A percentile compares a stretch with the other conserved stretches of the same genome.
phyloP scores from a whole-genome alignment of 2,797 vertebrate genomes.

The Lepilemur septentrionalis region DNA sequence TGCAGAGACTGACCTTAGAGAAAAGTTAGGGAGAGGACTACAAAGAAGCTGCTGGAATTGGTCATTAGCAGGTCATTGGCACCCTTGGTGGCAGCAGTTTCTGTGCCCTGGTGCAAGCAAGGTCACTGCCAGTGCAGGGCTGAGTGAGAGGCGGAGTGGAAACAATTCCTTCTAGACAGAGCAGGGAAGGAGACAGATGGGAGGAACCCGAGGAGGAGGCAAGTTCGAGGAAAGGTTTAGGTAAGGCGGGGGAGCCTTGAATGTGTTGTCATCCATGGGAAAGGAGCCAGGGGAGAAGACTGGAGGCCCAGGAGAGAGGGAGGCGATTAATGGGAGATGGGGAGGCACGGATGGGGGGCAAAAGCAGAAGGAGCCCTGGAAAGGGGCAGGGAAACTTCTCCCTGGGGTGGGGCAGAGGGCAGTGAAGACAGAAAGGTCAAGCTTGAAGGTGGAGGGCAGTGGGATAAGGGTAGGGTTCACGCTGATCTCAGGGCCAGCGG shows the following conservation, averaged over 20 bases:
- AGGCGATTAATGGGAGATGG: background rate
- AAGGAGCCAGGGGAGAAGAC: constrained; percentile 49
- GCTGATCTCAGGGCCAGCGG: background rate
- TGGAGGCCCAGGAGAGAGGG: background rate
- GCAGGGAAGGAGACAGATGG: constrained; percentile 55
- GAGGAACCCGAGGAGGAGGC: constrained; percentile 64
- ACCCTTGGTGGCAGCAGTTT: background rate
- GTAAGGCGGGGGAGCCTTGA: constrained; percentile 18
- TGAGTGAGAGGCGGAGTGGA: background rate
- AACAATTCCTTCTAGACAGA: constrained; percentile 49
- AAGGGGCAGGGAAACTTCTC: background rate
- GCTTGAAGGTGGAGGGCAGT: background rate
- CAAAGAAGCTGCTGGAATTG: background rate
- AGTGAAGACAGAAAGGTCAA: background rate
- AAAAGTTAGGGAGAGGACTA: background rate
- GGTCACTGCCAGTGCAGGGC: constrained; percentile 57
- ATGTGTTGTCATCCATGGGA: constrained; percentile 57
- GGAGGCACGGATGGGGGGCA: background rate
- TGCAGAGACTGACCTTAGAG: background rate
- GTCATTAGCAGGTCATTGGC: background rate
- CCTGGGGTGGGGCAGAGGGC: background rate
- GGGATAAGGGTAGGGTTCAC: background rate
- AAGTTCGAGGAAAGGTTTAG: constrained; percentile 65
- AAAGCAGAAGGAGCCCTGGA: background rate
- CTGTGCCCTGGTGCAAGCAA: background rate